Conservation (phyloP, 2,797 vertebrate species). For the Enteromius unitaeniatus region DNA sequence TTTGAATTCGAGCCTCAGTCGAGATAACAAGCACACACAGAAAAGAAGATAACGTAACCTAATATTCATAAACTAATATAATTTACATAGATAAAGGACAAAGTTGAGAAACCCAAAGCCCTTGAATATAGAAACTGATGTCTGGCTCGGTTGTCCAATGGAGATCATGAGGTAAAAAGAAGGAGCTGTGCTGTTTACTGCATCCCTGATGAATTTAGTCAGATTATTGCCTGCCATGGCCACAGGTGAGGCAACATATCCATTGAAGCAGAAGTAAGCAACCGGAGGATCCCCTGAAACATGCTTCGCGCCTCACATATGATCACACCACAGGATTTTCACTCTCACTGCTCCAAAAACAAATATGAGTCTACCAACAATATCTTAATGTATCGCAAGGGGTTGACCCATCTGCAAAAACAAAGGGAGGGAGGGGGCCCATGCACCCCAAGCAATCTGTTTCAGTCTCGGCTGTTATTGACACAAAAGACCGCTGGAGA, state of each 20-base stretch:
- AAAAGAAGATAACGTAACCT: slow-evolving; percentile 38
- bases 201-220: slow-evolving; percentile 41
- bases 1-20: slow-evolving; percentile 14
- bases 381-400: slow-evolving; percentile 35
- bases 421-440: slow-evolving; percentile 8
- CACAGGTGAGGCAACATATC: slow-evolving; percentile 44
- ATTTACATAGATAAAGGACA: slow-evolving; percentile 45
- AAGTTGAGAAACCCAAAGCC: slow-evolving; percentile 26
- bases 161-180: slow-evolving; percentile 2
- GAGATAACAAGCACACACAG: slow-evolving; percentile 1
- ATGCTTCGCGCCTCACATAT: slow-evolving; percentile 48
- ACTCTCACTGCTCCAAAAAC: slow-evolving; percentile 34
- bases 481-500: slow-evolving; percentile 12
- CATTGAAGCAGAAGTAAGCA: slow-evolving; percentile 47
- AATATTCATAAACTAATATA: slow-evolving; percentile 53
- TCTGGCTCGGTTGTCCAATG: slow-evolving; percentile 6
- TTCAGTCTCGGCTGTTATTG: neutral
- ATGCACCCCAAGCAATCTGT: slow-evolving; percentile 23
- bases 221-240: slow-evolving; percentile 46
- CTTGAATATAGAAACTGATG: slow-evolving; percentile 27
- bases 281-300: slow-evolving; percentile 36
- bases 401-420: slow-evolving; percentile 35
- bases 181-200: neutral
- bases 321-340: slow-evolving; percentile 14
- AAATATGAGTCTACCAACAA: slow-evolving; percentile 53